phyloP scores from a whole-genome alignment of 2,888 invertebrate species.

The Doris montereyensis region DNA sequence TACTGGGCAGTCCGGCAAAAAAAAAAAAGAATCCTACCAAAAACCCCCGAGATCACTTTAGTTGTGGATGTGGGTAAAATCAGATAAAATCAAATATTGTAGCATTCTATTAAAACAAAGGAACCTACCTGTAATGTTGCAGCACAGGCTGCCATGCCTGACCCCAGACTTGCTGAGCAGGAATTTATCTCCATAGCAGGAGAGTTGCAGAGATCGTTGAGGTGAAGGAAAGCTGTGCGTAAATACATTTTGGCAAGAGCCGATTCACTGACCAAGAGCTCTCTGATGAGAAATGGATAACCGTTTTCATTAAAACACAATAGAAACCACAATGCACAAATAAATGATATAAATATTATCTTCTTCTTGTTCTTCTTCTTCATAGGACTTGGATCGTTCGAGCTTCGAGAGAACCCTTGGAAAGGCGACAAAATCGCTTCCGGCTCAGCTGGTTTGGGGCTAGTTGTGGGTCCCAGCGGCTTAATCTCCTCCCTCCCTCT shows the following conservation, averaged over 20 bases:
- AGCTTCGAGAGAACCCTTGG: too few relatives aligned
- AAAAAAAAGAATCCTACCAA: too few relatives aligned
- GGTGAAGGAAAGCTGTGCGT: slow-evolving; percentile 66
- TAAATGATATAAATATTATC: not conserved
- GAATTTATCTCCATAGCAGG: slow-evolving; percentile 65
- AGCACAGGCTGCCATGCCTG: slow-evolving; percentile 68
- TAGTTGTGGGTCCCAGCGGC: too few relatives aligned
- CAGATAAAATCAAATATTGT: too few relatives aligned
- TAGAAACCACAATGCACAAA: not conserved
- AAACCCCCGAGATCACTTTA: too few relatives aligned
- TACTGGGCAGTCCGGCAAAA: too few relatives aligned
- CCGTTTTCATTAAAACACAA: not conserved
- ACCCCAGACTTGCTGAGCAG: slow-evolving; percentile 57
- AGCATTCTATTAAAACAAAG: too few relatives aligned
- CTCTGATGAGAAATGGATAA: slow-evolving; percentile 53
- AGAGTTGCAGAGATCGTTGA: slow-evolving; percentile 70
- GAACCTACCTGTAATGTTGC: slow-evolving; percentile 42
- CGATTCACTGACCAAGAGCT: slow-evolving; percentile 67
- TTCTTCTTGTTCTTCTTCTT: not conserved
- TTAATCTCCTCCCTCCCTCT: too few relatives aligned
- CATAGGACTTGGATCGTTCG: too few relatives aligned
- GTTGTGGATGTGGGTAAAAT: too few relatives aligned
- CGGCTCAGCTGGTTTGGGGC: too few relatives aligned
- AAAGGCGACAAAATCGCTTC: too few relatives aligned
- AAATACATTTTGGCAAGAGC: slow-evolving; percentile 68